Evolutionary conservation across 2,113 vertebrate genomes (phyloP).

Genomic region (Poeciliopsis retropinna): DNA sequence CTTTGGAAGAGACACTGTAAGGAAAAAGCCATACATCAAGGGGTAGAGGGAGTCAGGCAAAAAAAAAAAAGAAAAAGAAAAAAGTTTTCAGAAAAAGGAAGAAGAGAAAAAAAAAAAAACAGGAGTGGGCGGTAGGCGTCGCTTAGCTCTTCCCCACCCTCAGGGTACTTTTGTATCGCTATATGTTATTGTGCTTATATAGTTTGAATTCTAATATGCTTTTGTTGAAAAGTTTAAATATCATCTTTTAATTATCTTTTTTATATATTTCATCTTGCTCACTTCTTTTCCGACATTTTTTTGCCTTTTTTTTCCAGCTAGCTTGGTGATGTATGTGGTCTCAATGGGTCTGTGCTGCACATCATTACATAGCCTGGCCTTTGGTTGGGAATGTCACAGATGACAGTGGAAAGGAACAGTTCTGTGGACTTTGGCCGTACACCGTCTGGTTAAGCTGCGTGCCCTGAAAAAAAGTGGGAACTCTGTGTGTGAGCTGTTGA

Average conservation of each 20-base stretch:
- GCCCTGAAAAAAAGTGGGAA: constrained; percentile 17
- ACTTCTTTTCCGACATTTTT: neutral
- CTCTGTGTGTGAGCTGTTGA: constrained; percentile 27
- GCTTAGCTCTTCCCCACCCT: constrained; percentile 47
- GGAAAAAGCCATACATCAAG: constrained; percentile 81
- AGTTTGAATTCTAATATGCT: constrained; percentile 36
- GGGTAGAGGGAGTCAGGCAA: constrained; percentile 57
- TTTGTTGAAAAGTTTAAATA: constrained; percentile 37
- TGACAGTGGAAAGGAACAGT: constrained; percentile 91
- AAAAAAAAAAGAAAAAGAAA: constrained; percentile 13
- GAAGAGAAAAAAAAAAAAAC: constrained; percentile 8
- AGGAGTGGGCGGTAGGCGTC: constrained; percentile 13
- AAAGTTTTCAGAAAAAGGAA: constrained; percentile 16
- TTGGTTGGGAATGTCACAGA: constrained; percentile 93
- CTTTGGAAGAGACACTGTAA: constrained; percentile 82
- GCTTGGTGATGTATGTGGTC: constrained; percentile 19
- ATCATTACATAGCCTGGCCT: constrained; percentile 87
- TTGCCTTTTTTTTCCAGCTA: constrained; percentile 18
- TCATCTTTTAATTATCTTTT: neutral
- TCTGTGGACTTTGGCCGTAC: constrained; percentile 92
- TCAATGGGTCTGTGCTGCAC: constrained; percentile 79
- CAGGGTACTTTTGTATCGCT: constrained; percentile 29
- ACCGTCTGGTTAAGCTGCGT: constrained; percentile 45
- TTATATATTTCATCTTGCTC: neutral
- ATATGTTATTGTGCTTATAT: constrained; percentile 33